Percentiles rank a stretch among this genome's conserved stretches.
These are phyloP conservation scores for Gymnoscopelus microlampas DNA, from an alignment of 2,797 vertebrate species.

Conservation along the genomic window DNA sequence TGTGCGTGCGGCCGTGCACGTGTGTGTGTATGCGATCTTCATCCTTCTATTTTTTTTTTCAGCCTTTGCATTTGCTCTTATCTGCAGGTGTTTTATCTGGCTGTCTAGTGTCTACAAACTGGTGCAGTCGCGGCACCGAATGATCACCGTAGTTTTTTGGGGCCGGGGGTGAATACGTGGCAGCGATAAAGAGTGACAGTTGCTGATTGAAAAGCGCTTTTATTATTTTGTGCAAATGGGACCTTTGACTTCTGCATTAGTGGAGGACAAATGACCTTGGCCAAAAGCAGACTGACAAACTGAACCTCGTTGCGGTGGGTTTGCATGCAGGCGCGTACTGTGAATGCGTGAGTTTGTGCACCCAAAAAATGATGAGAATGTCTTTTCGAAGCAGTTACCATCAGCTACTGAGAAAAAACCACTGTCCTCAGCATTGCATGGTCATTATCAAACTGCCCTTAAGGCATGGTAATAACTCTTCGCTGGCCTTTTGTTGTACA, in stretches of 20 bases:
- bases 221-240: conserved; percentile 22
- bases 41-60: conserved; percentile 19
- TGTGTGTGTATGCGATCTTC: conserved; percentile 8
- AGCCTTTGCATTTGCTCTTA: conserved; percentile 37
- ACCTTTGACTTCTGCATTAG: conserved; percentile 21
- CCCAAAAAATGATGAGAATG: not conserved
- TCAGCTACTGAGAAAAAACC: not conserved
- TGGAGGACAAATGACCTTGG: conserved; percentile 26
- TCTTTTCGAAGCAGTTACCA: not conserved
- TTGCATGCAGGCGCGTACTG: not conserved
- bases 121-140: conserved; percentile 39
- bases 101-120: conserved; percentile 40
- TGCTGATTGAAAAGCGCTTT: conserved; percentile 54
- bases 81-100: conserved; percentile 61
- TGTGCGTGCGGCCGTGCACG: not conserved
- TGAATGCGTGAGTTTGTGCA: not conserved
- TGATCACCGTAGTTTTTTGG: conserved; percentile 25
- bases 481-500: not conserved
- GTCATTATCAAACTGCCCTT: conserved; percentile 30
- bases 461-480: not conserved
- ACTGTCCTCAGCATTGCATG: not conserved
- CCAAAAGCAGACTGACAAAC: conserved; percentile 33
- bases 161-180: conserved; percentile 41
- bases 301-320: conserved; percentile 13
- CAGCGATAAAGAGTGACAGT: conserved; percentile 55